phyloP scores from a whole-genome alignment of 2,797 vertebrate species.

The Phylloscopus collybita region DNA sequence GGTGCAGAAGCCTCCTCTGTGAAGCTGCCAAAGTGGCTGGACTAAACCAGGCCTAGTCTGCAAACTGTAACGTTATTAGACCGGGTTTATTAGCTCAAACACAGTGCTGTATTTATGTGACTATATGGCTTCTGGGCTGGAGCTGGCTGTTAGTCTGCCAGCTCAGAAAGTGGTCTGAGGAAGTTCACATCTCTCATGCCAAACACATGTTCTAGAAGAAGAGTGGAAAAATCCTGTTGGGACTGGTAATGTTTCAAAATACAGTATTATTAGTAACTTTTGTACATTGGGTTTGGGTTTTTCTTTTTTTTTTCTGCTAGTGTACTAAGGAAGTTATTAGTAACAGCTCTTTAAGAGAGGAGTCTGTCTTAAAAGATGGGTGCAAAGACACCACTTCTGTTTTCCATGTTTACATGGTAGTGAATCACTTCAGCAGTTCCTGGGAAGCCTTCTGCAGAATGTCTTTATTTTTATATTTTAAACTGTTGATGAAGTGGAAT shows the following conservation, averaged over 20 bases:
- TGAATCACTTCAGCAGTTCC: conserved; percentile 40
- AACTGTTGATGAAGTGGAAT: conserved; percentile 35
- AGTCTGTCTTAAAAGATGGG: neutral
- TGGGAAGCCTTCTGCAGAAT: conserved; percentile 24
- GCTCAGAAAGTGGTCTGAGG: conserved; percentile 22
- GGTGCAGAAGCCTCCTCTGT: neutral
- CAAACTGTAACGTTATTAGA: conserved; percentile 21
- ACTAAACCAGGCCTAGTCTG: conserved; percentile 15
- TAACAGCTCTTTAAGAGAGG: conserved; percentile 3
- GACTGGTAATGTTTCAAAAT: conserved; percentile 40
- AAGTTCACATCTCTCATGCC: conserved; percentile 32
- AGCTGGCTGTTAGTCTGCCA: neutral
- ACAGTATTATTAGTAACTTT: conserved; percentile 40
- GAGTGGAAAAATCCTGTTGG: conserved; percentile 50
- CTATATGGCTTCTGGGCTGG: conserved; percentile 30
- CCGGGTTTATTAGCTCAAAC: conserved; percentile 32
- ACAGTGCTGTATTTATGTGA: conserved; percentile 28
- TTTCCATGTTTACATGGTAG: conserved; percentile 37
- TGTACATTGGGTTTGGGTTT: neutral
- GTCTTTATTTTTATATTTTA: conserved; percentile 46
- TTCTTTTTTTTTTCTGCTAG: neutral
- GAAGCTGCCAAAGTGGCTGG: neutral
- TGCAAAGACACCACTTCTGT: conserved; percentile 25
- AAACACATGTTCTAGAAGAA: conserved; percentile 45
- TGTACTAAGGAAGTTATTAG: neutral